Conservation (phyloP, 2,113 vertebrate genomes). For the Theristicus caerulescens region DNA sequence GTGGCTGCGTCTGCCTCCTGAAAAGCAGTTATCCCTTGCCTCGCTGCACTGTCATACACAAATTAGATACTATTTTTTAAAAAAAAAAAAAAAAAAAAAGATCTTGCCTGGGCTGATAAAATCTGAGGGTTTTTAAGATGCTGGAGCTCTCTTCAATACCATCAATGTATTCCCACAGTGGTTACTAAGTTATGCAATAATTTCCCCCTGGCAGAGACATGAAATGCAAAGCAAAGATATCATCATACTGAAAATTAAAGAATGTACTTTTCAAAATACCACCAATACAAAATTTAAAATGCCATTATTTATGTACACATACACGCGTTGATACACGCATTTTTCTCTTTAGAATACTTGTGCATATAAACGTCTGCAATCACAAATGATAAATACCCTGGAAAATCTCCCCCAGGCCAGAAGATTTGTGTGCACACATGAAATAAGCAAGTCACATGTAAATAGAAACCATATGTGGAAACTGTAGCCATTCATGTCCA, state of each 20-base stretch:
- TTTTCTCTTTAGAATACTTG: neutral
- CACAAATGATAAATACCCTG: neutral
- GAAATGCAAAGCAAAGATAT: neutral
- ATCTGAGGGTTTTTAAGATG: neutral
- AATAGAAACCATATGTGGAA: conserved; percentile 19
- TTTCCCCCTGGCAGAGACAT: neutral
- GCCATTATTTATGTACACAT: neutral
- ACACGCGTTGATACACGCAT: neutral
- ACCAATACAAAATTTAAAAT: neutral
- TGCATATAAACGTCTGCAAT: neutral
- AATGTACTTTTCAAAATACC: neutral
- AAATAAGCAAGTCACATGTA: conserved; percentile 5
- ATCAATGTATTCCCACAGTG: neutral
- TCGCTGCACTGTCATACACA: neutral
- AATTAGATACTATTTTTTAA: neutral
- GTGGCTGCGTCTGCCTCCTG: neutral
- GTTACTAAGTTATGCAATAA: neutral
- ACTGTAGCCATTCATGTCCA: neutral
- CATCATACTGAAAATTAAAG: neutral
- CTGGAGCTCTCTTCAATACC: neutral
- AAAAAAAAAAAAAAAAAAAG: neutral
- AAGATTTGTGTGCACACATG: neutral
- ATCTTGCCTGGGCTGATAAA: neutral
- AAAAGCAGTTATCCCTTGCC: conserved; percentile 3
- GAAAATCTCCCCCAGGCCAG: neutral